These are phyloP conservation scores for Dorcus parallelipipedus DNA, from an alignment of 2,888 invertebrate genomes.

Conservation along the genomic window DNA sequence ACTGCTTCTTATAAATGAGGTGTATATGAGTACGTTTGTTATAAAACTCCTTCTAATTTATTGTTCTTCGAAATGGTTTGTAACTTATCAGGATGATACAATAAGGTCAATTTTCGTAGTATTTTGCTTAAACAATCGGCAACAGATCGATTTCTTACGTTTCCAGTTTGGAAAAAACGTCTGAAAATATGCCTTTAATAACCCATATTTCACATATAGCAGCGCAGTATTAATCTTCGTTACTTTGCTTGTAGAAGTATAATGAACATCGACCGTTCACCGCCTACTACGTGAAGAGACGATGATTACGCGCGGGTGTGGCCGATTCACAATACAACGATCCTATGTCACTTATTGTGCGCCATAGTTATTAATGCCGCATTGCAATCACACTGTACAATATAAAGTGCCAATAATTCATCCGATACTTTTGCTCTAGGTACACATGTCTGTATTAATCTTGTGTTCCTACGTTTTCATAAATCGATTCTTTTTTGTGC, in stretches of 20 bases:
- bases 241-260: conserved; percentile 37
- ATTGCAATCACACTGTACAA: conserved; percentile 10
- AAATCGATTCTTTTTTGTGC: neutral
- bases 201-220: conserved; percentile 26
- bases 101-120: no score
- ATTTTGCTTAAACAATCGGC: neutral
- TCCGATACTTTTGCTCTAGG: conserved; percentile 4
- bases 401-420: conserved; percentile 13
- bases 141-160: neutral
- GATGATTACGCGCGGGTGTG: conserved; percentile 29
- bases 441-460: conserved; percentile 7
- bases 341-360: conserved; percentile 20
- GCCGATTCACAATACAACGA: conserved; percentile 22
- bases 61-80: no score
- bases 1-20: no score
- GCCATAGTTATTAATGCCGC: conserved; percentile 15
- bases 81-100: no score
- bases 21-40: no score
- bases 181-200: conserved; percentile 21
- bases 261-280: conserved; percentile 34
- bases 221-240: conserved; percentile 38
- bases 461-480: conserved; percentile 4
- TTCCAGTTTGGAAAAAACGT: neutral
- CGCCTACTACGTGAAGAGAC: conserved; percentile 32
- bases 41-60: no score